Evolutionary conservation across 2,797 vertebrate species (phyloP), one percentile per base, ranked within the genome.

Genomic region (Neostethus bicornis): DNA sequence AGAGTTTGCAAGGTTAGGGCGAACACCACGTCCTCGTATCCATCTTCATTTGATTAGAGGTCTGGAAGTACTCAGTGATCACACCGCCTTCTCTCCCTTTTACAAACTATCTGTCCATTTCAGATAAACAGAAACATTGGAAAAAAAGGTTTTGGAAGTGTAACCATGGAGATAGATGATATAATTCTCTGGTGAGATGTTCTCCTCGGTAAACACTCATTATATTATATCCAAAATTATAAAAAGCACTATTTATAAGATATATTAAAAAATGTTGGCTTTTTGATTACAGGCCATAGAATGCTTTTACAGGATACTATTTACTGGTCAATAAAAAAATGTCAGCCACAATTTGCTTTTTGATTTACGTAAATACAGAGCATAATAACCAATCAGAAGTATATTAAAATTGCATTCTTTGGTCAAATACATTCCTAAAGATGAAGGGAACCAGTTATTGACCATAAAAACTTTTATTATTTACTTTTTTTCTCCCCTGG

Each of bases 21-120:
- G 73, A 70, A 87, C 76, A 60, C 51, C 24, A 59, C 26, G 83
- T 83, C 70, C 79, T 87, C 63, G 66, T 84, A 90, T 90, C 80
- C 64, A 48, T 89, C 87, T 89, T 90, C 80, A 87, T 90, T 90
- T n/a, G 82, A 89, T 91, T 87, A 87, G 82, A 80, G 59, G 82
- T 85, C 85, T 90, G 82, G 88, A 89, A 88, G 73, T 80, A 80
- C 81, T 92, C 88, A 88, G 77, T 65, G 71, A 64, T 52, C 73
- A 81, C 80, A 74, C 67, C 75, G 66, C 74, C 70, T 67, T 59
- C 63, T 53, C 49, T 64, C 68, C 71, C 66, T 80, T 71, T 62
- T 81, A 61, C 70, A 85, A 86, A 87, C 77, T 82, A 79, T 84
- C 80, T 69, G 70, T 76, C 80, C 70, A 52, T 79, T 86, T 73